Conservation (phyloP, 2,888 invertebrate species). For the Plagodis dolabraria region DNA sequence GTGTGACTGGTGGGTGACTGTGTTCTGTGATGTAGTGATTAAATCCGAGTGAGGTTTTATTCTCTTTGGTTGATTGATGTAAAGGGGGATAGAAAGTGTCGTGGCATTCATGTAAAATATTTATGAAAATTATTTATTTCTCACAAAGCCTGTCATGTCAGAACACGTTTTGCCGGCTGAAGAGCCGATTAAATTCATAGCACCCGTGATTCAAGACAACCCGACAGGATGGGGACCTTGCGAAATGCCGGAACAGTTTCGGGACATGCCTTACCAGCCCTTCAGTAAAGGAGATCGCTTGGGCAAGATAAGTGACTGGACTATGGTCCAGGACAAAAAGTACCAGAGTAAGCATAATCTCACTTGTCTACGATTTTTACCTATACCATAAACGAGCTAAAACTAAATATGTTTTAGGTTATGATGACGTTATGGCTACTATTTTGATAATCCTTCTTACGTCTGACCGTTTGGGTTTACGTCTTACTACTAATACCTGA, state of each 20-base stretch:
- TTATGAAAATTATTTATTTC: constrained; percentile 13
- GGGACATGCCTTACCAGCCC: constrained; percentile 99
- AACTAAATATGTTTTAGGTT: constrained; percentile 51
- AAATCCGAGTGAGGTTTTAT: too few relatives aligned
- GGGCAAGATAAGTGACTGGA: constrained; percentile 99
- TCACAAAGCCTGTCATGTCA: constrained; percentile 60
- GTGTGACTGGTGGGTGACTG: too few relatives aligned
- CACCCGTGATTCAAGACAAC: constrained; percentile 92
- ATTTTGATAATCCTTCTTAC: constrained; percentile 1
- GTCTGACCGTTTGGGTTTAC: not conserved
- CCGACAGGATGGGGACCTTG: constrained; percentile 98
- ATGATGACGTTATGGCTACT: constrained; percentile 49
- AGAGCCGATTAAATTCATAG: constrained; percentile 87
- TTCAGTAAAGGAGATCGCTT: constrained; percentile 99
- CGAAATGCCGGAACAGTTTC: constrained; percentile 96
- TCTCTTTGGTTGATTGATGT: too few relatives aligned
- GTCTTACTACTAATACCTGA: too few relatives aligned
- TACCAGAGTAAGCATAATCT: constrained; percentile 90
- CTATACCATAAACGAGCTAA: not conserved
- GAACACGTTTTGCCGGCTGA: constrained; percentile 83
- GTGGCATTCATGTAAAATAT: constrained; percentile 33
- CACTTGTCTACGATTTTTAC: not conserved
- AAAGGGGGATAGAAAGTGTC: constrained; percentile 7
- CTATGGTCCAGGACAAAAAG: constrained; percentile 97
- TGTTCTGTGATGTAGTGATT: too few relatives aligned